Conservation (phyloP, 2,113 vertebrate species). For the Oncorhynchus gorbuscha region DNA sequence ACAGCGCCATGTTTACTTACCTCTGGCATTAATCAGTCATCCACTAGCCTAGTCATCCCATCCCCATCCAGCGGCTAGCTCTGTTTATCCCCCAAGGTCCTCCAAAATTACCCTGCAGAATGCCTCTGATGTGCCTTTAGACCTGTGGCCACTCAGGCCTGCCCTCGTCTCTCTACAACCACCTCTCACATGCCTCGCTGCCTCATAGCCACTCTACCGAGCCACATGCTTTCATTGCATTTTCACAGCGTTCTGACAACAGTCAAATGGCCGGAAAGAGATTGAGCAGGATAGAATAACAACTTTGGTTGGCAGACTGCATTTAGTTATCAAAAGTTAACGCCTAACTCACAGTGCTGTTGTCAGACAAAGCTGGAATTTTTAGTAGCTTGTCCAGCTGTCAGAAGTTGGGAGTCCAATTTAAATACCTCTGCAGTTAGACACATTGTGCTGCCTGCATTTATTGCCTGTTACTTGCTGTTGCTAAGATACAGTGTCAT, state of each 20-base stretch:
- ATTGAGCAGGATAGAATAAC: background rate
- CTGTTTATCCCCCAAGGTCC: too few relatives aligned
- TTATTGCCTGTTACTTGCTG: background rate
- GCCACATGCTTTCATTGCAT: too few relatives aligned
- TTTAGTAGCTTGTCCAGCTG: background rate
- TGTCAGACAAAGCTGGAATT: background rate
- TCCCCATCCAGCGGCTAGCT: too few relatives aligned
- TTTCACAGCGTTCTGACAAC: background rate
- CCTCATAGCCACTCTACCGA: background rate
- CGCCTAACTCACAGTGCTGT: too few relatives aligned
- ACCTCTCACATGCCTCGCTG: background rate
- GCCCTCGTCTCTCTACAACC: background rate
- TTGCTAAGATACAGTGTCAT: conserved; percentile 21
- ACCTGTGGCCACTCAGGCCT: background rate
- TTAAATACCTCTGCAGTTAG: background rate
- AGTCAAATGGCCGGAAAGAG: background rate
- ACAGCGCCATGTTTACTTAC: too few relatives aligned
- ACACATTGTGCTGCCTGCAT: conserved; percentile 1
- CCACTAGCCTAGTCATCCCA: too few relatives aligned
- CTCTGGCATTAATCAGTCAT: too few relatives aligned
- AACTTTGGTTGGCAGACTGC: background rate
- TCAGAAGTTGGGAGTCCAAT: background rate
- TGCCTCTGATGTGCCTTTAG: background rate
- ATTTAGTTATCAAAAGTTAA: too few relatives aligned
- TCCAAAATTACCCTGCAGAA: too few relatives aligned